Evolutionary conservation across 2,888 invertebrate species (phyloP), one percentile per base, ranked within the genome.

Genomic region (Mesochorus sp.): DNA sequence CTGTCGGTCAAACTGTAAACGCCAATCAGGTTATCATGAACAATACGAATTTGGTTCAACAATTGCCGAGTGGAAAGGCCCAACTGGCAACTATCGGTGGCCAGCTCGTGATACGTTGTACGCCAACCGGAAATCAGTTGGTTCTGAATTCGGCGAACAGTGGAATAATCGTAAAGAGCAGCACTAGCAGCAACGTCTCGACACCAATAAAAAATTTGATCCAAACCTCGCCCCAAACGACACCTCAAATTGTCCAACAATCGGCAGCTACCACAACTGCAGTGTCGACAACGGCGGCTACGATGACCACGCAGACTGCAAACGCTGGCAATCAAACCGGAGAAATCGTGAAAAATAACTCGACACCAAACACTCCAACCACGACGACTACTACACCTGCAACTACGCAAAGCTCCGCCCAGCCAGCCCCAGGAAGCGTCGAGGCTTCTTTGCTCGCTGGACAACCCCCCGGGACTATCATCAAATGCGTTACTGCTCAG

Each of bases 401-500:
- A 92, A 26, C 83, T 71, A 31, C 68, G 31, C 44, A 75, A 78
- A 59, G 77, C 70, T 59, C 80, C 51, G n/a, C 81, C 73, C 51
- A 85, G 76, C 84, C 89, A 21, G 59, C 92, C 92, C 80, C 92
- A 89, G 67, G 93, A 91, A 89, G 93, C 91, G 82, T 95, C 39
- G 96, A 96, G 88, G 95, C 95, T 83, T 94, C 94, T 6, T 91
- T 97, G 1, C 90, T 97, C 17, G 94, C 94, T 26, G 96, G 95
- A 1, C 96, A 97, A 89, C 97, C 97, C 2, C 95, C 96, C 0
- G 97, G 97, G 64, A 97, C 97, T 0, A 94, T 96, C 0, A 96
- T 97, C 75, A 97, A 96, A 90, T 96, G 96, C 84, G 96, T 97
- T 4, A 97, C 96, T 0, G 97, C 96, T 0, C 96, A 97, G 92